Conservation (phyloP, 2,113 vertebrate species). For the Crotophaga sulcirostris region DNA sequence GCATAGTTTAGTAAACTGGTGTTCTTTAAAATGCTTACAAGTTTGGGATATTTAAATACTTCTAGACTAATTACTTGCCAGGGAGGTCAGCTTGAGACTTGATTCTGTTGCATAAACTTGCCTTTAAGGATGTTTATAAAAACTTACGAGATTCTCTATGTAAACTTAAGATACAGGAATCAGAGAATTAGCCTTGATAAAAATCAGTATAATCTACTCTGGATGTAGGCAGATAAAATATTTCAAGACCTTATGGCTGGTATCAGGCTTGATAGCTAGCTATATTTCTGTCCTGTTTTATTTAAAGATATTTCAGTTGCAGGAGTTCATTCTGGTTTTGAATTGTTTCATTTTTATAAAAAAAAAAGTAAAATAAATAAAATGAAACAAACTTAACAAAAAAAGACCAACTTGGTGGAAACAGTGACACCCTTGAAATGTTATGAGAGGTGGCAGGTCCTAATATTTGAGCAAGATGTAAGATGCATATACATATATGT, state of each 20-base stretch:
- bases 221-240: neutral
- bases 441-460: neutral
- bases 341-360: neutral
- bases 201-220: neutral
- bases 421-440: neutral
- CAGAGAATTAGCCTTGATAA: neutral
- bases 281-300: neutral
- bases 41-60: neutral
- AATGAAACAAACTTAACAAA: neutral
- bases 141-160: neutral
- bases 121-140: constrained; percentile 17
- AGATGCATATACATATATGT: neutral
- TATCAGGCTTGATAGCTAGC: neutral
- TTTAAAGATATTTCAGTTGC: neutral
- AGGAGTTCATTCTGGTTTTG: neutral
- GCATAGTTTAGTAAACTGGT: neutral
- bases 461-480: neutral
- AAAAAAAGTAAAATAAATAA: neutral
- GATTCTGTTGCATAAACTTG: constrained; percentile 19
- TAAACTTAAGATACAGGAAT: neutral
- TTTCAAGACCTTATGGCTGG: neutral
- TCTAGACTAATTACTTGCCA: neutral
- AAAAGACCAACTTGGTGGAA: neutral
- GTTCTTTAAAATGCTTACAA: neutral
- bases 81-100: neutral